These are phyloP conservation scores for Brachionus asplanchnoidis DNA, from an alignment of 1,140 invertebrate genomes.

Conservation along the genomic window DNA sequence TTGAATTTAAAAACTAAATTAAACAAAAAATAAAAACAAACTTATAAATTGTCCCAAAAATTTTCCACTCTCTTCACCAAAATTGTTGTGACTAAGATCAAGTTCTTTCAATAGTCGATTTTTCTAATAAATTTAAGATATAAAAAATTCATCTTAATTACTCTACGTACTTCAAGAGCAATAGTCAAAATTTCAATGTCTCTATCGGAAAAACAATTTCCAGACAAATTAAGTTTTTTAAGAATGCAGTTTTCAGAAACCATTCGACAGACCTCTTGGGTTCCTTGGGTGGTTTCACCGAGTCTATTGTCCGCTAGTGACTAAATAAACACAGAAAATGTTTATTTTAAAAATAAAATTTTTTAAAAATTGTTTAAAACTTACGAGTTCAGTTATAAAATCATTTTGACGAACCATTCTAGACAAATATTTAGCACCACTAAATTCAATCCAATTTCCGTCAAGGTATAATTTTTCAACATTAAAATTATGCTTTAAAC, in stretches of 20 bases:
- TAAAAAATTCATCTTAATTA: background rate
- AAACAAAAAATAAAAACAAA: slow-evolving; percentile 42
- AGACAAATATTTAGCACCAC: slow-evolving; percentile 43
- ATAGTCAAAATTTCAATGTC: slow-evolving; percentile 47
- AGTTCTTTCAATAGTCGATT: slow-evolving; percentile 48
- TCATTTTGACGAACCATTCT: slow-evolving; percentile 44
- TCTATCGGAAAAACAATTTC: slow-evolving; percentile 47
- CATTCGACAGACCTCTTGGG: slow-evolving; percentile 13
- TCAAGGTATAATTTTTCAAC: slow-evolving; percentile 44
- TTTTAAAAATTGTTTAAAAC: background rate
- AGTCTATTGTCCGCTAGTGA: slow-evolving; percentile 49
- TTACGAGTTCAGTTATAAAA: slow-evolving; percentile 44
- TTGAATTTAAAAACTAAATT: background rate
- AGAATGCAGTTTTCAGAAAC: slow-evolving; percentile 42
- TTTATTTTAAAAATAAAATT: slow-evolving; percentile 45
- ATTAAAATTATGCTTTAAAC: slow-evolving; percentile 42
- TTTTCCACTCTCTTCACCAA: slow-evolving; percentile 50
- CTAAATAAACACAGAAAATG: slow-evolving; percentile 44
- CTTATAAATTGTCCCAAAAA: slow-evolving; percentile 52
- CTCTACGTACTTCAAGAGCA: slow-evolving; percentile 48
- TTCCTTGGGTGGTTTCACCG: slow-evolving; percentile 46
- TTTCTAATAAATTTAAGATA: slow-evolving; percentile 45
- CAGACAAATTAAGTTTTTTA: slow-evolving; percentile 50
- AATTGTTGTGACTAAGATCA: slow-evolving; percentile 51
- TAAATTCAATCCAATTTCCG: slow-evolving; percentile 45